These are phyloP conservation scores for Ladona fulva DNA, from an alignment of 1,140 invertebrate species.

Conservation along the genomic window DNA sequence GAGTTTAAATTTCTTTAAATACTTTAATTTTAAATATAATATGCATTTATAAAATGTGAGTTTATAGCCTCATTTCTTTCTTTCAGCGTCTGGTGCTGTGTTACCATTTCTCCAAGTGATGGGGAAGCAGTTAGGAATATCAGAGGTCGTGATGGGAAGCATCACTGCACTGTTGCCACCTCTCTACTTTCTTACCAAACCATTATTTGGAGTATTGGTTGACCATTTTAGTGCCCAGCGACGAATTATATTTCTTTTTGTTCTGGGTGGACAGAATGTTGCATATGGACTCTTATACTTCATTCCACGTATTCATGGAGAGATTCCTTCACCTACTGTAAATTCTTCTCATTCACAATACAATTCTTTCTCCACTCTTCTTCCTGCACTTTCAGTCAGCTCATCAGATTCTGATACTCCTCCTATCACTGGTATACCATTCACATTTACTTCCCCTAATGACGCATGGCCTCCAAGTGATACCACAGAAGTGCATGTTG, in stretches of 20 bases:
- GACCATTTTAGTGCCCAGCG: slow-evolving; percentile 43
- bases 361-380: neutral
- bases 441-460: slow-evolving; percentile 13
- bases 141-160: slow-evolving; percentile 57
- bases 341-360: neutral
- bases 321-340: neutral
- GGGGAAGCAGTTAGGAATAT: slow-evolving; percentile 64
- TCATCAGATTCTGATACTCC: neutral
- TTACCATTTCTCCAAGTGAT: slow-evolving; percentile 63
- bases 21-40: neutral
- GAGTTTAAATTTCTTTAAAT: neutral
- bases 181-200: slow-evolving; percentile 61
- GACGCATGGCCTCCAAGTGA: slow-evolving; percentile 20
- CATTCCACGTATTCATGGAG: neutral
- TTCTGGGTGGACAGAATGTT: neutral
- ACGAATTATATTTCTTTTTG: neutral
- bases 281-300: slow-evolving; percentile 2
- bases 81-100: slow-evolving; percentile 64
- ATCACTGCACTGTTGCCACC: slow-evolving; percentile 59
- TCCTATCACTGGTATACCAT: slow-evolving; percentile 1
- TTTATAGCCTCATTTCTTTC: slow-evolving; percentile 19
- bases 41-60: neutral
- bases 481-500: neutral
- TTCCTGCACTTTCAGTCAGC: too few species aligned
- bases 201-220: slow-evolving; percentile 57